Evolutionary conservation across 2,888 invertebrate species (phyloP).

Genomic region (Zaprionus bogoriensis): DNA sequence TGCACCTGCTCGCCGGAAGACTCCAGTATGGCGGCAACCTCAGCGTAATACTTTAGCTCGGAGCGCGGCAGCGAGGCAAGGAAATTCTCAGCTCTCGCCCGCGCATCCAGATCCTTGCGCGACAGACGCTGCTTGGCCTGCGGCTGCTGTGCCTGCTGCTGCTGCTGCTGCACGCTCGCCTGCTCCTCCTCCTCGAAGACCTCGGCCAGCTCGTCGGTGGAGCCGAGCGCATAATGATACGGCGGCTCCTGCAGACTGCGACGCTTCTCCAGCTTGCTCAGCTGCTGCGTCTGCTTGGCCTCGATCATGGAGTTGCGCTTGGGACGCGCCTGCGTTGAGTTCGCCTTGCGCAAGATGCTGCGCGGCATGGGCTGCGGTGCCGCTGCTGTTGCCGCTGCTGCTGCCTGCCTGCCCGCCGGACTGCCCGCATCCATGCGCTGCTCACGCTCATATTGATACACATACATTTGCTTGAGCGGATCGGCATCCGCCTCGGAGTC

Average conservation of each 20-base stretch:
- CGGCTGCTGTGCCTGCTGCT: constrained; percentile 37
- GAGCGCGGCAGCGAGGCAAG: constrained; percentile 82
- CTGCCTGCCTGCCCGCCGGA: constrained; percentile 81
- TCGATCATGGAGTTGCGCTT: constrained; percentile 93
- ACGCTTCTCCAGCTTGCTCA: constrained; percentile 85
- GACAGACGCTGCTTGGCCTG: constrained; percentile 77
- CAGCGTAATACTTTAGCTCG: constrained; percentile 83
- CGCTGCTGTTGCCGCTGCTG: constrained; percentile 70
- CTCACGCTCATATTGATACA: constrained; percentile 91
- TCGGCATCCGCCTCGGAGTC: constrained; percentile 85
- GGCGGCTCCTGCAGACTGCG: constrained; percentile 91
- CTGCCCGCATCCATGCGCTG: constrained; percentile 84
- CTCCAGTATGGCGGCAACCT: constrained; percentile 82
- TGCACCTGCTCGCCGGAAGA: constrained; percentile 75
- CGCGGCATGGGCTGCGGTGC: constrained; percentile 86
- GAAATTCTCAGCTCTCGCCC: constrained; percentile 82
- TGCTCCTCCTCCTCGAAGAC: constrained; percentile 81
- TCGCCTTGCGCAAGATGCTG: constrained; percentile 80
- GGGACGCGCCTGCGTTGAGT: constrained; percentile 81
- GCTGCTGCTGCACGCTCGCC: constrained; percentile 38
- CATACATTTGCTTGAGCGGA: constrained; percentile 86
- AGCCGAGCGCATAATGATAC: constrained; percentile 82
- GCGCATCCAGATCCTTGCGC: constrained; percentile 82
- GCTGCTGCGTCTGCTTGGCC: constrained; percentile 84
- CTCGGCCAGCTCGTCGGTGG: constrained; percentile 80